Evolutionary conservation across 1,140 invertebrate genomes (phyloP).

Genomic region (Drosophila navojoa): DNA sequence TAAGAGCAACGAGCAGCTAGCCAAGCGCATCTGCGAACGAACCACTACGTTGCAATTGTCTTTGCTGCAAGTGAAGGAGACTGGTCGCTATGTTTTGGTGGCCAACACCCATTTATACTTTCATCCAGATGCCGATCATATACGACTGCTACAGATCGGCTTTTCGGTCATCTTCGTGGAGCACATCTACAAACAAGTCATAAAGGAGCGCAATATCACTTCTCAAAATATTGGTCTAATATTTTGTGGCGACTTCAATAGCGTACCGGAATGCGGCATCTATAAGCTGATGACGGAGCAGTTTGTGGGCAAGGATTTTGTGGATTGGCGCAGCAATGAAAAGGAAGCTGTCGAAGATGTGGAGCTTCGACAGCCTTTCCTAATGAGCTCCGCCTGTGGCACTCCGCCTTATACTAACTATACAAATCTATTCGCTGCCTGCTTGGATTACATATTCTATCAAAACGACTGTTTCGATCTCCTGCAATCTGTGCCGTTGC

Average conservation of each 20-base stretch:
- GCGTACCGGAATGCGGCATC: constrained; percentile 91
- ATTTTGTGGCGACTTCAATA: constrained; percentile 95
- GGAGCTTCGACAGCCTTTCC: constrained; percentile 86
- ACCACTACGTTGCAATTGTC: constrained; percentile 85
- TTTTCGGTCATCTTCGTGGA: constrained; percentile 87
- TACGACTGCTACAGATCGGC: constrained; percentile 91
- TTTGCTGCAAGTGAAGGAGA: constrained; percentile 85
- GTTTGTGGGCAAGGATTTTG: constrained; percentile 86
- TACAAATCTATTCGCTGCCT: constrained; percentile 91
- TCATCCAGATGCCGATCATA: constrained; percentile 93
- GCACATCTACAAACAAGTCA: constrained; percentile 84
- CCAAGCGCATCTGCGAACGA: constrained; percentile 86
- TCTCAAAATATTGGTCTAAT: constrained; percentile 86
- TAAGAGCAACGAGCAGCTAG: constrained; percentile 86
- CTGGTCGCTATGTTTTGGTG: constrained; percentile 87
- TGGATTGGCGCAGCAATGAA: constrained; percentile 90
- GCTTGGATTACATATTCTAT: constrained; percentile 97
- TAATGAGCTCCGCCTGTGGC: constrained; percentile 89
- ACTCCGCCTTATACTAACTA: constrained; percentile 94
- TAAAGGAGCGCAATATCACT: constrained; percentile 84
- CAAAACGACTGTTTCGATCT: constrained; percentile 88
- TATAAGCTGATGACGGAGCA: constrained; percentile 90
- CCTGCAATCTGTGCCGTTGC: constrained; percentile 90
- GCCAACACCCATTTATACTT: constrained; percentile 97
- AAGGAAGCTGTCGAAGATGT: constrained; percentile 88